These are phyloP conservation scores for Lerista edwardsae DNA, from an alignment of 2,797 vertebrate species.

Conservation along the genomic window DNA sequence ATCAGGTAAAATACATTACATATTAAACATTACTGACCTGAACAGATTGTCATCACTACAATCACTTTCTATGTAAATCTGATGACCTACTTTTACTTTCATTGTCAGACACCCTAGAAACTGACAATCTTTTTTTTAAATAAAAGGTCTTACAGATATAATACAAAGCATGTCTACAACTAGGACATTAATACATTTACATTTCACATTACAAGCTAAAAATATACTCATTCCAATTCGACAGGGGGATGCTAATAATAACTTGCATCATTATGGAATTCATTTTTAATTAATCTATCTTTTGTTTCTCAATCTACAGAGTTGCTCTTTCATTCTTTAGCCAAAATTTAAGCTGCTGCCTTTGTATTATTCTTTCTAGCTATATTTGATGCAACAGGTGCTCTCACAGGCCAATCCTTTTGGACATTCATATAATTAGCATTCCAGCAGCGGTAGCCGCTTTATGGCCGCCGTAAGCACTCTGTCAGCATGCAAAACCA, in stretches of 20 bases:
- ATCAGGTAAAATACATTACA: not conserved
- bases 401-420: too few species aligned
- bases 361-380: not conserved
- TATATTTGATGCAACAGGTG: not conserved
- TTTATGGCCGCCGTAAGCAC: too few species aligned
- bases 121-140: not conserved
- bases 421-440: too few species aligned
- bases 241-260: not conserved
- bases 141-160: not conserved
- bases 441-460: too few species aligned
- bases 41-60: not conserved
- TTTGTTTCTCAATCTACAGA: conserved; percentile 30
- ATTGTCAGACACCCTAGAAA: not conserved
- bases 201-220: conserved; percentile 19
- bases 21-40: not conserved
- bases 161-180: not conserved
- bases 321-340: not conserved
- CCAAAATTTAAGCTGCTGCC: conserved; percentile 18
- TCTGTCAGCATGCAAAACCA: too few species aligned
- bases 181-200: not conserved
- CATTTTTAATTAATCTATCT: conserved; percentile 38
- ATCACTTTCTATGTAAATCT: not conserved
- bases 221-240: conserved; percentile 9
- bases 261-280: not conserved
- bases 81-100: not conserved